Conservation (phyloP, 1,140 invertebrate genomes). For the Listronotus bonariensis region DNA sequence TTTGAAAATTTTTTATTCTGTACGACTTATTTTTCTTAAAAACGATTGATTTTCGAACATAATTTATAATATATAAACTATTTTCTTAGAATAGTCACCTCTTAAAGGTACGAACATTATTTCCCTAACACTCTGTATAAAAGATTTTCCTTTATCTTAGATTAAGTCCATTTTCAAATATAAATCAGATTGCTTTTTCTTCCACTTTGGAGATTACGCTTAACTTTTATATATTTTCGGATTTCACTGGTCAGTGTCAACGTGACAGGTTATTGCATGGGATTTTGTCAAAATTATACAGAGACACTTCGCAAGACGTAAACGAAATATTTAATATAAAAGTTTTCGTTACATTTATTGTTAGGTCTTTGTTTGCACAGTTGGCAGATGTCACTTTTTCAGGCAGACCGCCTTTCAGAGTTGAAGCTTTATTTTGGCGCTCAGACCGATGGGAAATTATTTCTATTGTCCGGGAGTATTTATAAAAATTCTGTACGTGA, state of each 20-base stretch:
- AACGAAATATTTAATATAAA: slow-evolving; percentile 41
- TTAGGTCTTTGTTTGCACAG: slow-evolving; percentile 12
- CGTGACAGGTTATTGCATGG: slow-evolving; percentile 27
- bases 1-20: no score
- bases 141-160: no score
- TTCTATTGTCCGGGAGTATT: slow-evolving; percentile 12
- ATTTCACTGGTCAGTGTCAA: not conserved
- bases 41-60: no score
- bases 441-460: slow-evolving; percentile 17
- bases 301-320: slow-evolving; percentile 22
- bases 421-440: not conserved
- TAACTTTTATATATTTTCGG: no score
- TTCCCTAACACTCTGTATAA: no score
- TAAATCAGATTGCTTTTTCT: no score
- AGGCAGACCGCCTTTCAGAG: slow-evolving; percentile 10
- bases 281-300: slow-evolving; percentile 32
- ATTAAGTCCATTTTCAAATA: no score
- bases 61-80: no score
- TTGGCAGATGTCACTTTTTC: slow-evolving; percentile 41
- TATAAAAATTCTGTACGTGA: slow-evolving; percentile 19
- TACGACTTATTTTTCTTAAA: no score
- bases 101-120: no score
- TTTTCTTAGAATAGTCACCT: no score
- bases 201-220: no score
- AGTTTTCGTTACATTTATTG: slow-evolving; percentile 30